phyloP scores from a whole-genome alignment of 2,113 vertebrate species.

The Oophaga pumilio region DNA sequence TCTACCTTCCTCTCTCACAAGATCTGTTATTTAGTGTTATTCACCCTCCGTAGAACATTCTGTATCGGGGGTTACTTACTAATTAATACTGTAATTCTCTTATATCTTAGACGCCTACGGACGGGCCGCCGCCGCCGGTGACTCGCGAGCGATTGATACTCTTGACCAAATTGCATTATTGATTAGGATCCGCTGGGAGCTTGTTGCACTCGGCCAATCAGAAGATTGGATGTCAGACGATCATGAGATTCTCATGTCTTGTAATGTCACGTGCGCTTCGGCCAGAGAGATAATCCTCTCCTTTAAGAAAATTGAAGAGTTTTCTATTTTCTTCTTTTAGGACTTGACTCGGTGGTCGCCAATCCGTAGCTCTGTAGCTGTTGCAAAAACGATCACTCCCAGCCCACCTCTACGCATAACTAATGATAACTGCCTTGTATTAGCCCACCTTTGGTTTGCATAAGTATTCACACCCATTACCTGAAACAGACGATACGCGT shows the following conservation, averaged over 20 bases:
- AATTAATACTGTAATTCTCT: neutral
- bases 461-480: constrained; percentile 65
- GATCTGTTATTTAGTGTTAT: neutral
- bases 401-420: too few relatives aligned
- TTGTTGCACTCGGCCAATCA: neutral
- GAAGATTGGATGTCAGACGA: neutral
- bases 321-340: neutral
- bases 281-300: neutral
- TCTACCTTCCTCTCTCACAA: too few relatives aligned
- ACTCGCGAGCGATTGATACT: neutral
- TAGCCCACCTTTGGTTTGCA: neutral
- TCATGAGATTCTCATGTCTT: neutral
- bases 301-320: neutral
- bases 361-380: neutral
- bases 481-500: constrained; percentile 84
- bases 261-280: too few relatives aligned
- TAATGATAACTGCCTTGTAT: too few relatives aligned
- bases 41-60: neutral
- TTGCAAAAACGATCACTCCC: neutral
- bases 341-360: neutral
- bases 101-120: neutral
- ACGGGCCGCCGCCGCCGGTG: neutral
- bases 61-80: neutral
- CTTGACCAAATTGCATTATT: neutral
- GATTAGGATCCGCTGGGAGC: neutral